These are phyloP conservation scores for pig (Sus scrofa) DNA, from an alignment of 2,113 vertebrate genomes.

Conservation along the genomic window T2T-Sscrofa CM000813.6:83758001-83758500, in stretches of 20 bases:
- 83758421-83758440: not conserved
- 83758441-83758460: fast-evolving
- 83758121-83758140: not conserved
- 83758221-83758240: not conserved
- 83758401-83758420: not conserved
- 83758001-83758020: not conserved
- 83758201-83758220: fast-evolving
- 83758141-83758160: not conserved
- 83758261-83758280: fast-evolving
- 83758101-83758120: not conserved
- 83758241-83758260: not conserved
- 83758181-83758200: not conserved
- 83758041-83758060: fast-evolving
- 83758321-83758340: not conserved
- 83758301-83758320: fast-evolving
- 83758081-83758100: no score
- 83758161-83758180: not conserved
- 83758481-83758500: not conserved
- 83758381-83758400: not conserved
- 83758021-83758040: not conserved
- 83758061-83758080: not conserved
- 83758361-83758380: fast-evolving
- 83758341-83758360: not conserved
- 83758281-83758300: fast-evolving
- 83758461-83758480: fast-evolving